Evolutionary conservation across 2,113 vertebrate species (phyloP).

Genomic region (Connochaetes taurinus): DNA sequence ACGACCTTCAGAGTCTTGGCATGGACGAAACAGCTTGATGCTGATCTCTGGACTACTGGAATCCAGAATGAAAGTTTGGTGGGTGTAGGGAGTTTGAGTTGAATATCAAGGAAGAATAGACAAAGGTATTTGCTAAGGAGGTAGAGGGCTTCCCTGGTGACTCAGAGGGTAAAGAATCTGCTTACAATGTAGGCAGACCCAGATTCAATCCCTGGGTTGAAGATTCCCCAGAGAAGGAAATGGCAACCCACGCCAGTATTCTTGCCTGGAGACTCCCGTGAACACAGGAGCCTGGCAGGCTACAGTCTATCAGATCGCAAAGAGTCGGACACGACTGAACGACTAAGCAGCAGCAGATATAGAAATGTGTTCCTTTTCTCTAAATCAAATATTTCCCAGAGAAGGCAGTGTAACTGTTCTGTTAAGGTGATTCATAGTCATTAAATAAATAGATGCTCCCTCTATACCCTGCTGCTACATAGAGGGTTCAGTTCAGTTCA

Average conservation of each 20-base stretch:
- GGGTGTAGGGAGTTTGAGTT: background rate
- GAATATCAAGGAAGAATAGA: background rate
- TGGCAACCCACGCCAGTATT: background rate
- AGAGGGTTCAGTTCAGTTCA: background rate
- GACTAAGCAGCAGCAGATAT: background rate
- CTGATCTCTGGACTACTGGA: background rate
- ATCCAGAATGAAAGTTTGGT: background rate
- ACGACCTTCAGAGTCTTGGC: background rate
- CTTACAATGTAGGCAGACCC: background rate
- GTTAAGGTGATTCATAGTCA: background rate
- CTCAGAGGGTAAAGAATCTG: background rate
- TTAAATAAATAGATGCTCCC: background rate
- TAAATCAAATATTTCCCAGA: background rate
- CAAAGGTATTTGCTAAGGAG: background rate
- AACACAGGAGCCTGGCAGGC: background rate
- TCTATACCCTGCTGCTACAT: background rate
- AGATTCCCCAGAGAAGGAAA: background rate
- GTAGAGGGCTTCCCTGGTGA: background rate
- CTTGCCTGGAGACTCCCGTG: background rate
- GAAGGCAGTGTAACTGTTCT: background rate
- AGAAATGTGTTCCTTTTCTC: background rate
- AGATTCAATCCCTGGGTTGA: background rate
- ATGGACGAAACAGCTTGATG: background rate
- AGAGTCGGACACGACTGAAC: rapidly evolving
- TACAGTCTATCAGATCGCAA: background rate